phyloP scores from a whole-genome alignment of 2,888 invertebrate genomes.

The Drosophila kuntzei region DNA sequence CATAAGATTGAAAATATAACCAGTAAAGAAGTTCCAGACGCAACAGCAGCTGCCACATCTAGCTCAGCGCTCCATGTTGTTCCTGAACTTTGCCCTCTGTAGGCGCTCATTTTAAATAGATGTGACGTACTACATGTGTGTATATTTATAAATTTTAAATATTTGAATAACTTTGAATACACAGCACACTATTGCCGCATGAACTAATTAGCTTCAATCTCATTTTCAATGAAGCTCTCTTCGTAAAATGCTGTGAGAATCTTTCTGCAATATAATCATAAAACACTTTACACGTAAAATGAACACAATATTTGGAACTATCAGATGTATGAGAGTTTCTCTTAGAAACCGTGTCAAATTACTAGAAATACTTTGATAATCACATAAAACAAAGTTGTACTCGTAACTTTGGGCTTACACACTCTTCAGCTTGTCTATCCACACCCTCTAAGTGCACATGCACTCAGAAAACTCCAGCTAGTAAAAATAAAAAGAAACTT shows the following conservation, averaged over 20 bases:
- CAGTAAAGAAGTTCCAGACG: slow-evolving; percentile 1
- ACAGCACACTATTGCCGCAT: slow-evolving; percentile 7
- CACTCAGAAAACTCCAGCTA: slow-evolving; percentile 31
- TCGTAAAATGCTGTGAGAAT: no score
- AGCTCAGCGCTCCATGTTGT: neutral
- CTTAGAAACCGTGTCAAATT: slow-evolving; percentile 16
- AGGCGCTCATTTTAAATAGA: slow-evolving; percentile 2
- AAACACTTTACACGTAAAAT: neutral
- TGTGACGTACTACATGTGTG: neutral
- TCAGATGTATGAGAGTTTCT: neutral
- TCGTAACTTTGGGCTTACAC: slow-evolving; percentile 17
- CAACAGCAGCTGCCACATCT: neutral
- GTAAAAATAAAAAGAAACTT: slow-evolving; percentile 44
- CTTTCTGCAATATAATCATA: no score
- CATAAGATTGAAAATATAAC: neutral
- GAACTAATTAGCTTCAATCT: no score
- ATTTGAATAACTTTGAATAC: neutral
- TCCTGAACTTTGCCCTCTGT: neutral
- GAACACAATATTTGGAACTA: neutral
- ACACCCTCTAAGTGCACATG: slow-evolving; percentile 30
- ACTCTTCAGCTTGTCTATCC: slow-evolving; percentile 10
- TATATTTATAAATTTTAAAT: slow-evolving; percentile 1
- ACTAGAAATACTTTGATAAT: slow-evolving; percentile 20
- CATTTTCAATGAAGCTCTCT: no score
- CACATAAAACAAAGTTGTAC: slow-evolving; percentile 22